These are phyloP conservation scores for Noctua fimbriata DNA, from an alignment of 2,888 invertebrate species.

Conservation along the genomic window DNA sequence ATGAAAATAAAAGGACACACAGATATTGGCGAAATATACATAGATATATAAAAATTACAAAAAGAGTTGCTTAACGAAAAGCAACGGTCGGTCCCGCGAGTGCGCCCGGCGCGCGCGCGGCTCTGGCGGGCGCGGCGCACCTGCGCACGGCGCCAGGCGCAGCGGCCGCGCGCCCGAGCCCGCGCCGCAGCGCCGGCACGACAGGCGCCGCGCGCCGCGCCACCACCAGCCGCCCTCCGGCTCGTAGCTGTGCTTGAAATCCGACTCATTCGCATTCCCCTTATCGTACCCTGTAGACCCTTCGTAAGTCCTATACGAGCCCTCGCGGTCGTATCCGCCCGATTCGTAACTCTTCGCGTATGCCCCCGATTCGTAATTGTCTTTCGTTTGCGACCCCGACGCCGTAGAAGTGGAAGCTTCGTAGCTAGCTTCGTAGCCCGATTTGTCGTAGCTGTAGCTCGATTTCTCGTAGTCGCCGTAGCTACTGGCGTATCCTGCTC, in stretches of 20 bases:
- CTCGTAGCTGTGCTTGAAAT: slow-evolving; percentile 75
- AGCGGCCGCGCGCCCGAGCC: slow-evolving; percentile 80
- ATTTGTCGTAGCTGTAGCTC: slow-evolving; percentile 63
- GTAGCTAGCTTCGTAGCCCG: slow-evolving; percentile 62
- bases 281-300: slow-evolving; percentile 74
- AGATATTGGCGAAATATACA: slow-evolving; percentile 44
- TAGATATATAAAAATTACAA: slow-evolving; percentile 68
- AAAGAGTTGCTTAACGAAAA: slow-evolving; percentile 85
- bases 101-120: slow-evolving; percentile 68
- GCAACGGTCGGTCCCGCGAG: slow-evolving; percentile 84
- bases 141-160: slow-evolving; percentile 80
- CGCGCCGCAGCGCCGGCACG: slow-evolving; percentile 82
- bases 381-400: slow-evolving; percentile 56
- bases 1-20: slow-evolving; percentile 41
- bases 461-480: slow-evolving; percentile 70
- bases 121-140: slow-evolving; percentile 65
- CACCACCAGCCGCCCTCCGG: slow-evolving; percentile 81
- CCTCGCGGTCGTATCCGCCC: slow-evolving; percentile 61
- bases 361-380: slow-evolving; percentile 58
- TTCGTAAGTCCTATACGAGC: slow-evolving; percentile 67
- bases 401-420: slow-evolving; percentile 60
- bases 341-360: slow-evolving; percentile 62
- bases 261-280: slow-evolving; percentile 51
- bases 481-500: slow-evolving; percentile 70
- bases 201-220: slow-evolving; percentile 78